Base-by-base conservation (phyloP, 2,888 invertebrate species). In the Lampropteryx suffumata region DNA sequence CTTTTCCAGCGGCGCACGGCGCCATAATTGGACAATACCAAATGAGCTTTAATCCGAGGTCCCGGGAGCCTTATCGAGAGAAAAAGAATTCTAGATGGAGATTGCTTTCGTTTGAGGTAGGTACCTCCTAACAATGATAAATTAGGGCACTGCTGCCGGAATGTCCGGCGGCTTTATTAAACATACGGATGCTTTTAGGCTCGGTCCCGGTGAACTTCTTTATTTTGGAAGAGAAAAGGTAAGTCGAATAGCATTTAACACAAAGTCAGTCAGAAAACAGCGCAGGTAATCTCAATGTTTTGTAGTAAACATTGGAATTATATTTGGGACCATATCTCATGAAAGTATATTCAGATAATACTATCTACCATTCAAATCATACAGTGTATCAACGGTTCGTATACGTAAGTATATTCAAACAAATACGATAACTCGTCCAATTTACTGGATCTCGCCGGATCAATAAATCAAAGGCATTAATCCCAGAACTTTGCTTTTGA, bases 131-230 rank as follows among this genome's bases (percentile, higher is more conserved):
- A 82, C 81, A 84, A 82, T 84, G 84, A 85, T 82, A 86, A 89
- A 86, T 85, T 84, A 83, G 82, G 73, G 69, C 60, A 69, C 73
- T 72, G 65, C 73, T 76, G 78, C 75, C 73, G 65, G 66, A 78
- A 78, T 74, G 79, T 79, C 79, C 79, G 71, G 65, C 64, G 67
- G 71, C 76, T 83, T 83, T 85, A 84, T 84, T 82, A 82, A 81
- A 79, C 78, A 79, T 75, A 80, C 73, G 69, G 71, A 76, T 67
- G 75, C 71, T 75, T 71, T 72, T 70, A 74, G 62, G 69, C 64
- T 62, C 54, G 59, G 61, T 55, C 70, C 36, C 63, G 61, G 69
- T 69, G 74, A 76, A 71, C 62, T 71, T 67, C 76, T 76, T 71
- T 78, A 69, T 73, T 70, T 61, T 66, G 50, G 58, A 60, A 53